A percentile compares a stretch with the other conserved stretches of the same genome.
These are phyloP conservation scores for Gallinago nigripennis DNA, from an alignment of 2,797 vertebrate species.

Conservation along the genomic window DNA sequence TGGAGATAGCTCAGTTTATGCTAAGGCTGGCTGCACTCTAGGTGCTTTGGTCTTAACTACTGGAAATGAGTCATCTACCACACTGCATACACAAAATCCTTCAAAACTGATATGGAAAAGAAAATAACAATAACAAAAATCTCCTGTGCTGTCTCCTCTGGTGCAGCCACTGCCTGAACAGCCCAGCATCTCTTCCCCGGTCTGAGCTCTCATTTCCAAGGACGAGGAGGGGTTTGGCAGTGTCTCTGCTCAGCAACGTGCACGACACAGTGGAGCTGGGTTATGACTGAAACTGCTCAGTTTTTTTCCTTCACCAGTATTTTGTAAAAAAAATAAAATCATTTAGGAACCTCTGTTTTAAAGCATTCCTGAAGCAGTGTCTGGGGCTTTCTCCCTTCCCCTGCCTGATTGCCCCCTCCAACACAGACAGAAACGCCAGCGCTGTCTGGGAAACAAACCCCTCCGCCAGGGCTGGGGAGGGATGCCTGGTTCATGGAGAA, in stretches of 20 bases:
- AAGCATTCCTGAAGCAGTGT: neutral
- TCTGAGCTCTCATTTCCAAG: neutral
- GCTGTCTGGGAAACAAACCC: accelerated
- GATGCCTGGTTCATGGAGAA: neutral
- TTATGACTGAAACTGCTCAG: neutral
- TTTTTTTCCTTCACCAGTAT: neutral
- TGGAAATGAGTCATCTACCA: neutral
- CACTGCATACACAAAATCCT: neutral
- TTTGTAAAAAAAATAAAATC: too few species aligned
- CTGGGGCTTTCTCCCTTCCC: neutral
- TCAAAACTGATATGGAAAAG: neutral
- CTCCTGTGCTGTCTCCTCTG: neutral
- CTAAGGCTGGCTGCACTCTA: neutral
- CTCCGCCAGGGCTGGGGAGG: neutral
- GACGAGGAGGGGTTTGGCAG: neutral
- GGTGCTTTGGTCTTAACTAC: neutral
- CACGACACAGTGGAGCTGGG: neutral
- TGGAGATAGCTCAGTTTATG: neutral
- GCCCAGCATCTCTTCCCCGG: neutral
- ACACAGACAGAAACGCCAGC: neutral
- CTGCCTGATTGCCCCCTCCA: accelerated
- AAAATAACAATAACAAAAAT: neutral
- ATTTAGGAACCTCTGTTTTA: neutral
- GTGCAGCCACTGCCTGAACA: neutral
- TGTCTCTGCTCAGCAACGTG: neutral